Percentiles rank a stretch among this genome's conserved stretches.
phyloP scores from a whole-genome alignment of 2,113 vertebrate species.

The Aix galericulata region DNA sequence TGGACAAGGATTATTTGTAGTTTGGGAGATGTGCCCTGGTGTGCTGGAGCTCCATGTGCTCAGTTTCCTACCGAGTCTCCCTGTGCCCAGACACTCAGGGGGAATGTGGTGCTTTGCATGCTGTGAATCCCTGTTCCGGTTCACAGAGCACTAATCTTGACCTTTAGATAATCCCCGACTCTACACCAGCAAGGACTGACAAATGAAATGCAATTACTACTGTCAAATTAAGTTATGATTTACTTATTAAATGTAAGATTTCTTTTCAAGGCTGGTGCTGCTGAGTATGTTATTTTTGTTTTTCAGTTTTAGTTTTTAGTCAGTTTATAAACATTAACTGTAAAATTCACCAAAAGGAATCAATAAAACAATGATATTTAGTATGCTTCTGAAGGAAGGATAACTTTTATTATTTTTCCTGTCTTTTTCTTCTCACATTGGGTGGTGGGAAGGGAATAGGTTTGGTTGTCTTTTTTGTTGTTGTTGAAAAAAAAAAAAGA shows the following conservation, averaged over 20 bases:
- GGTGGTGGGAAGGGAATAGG: background rate
- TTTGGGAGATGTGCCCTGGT: background rate
- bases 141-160: background rate
- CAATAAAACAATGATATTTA: background rate
- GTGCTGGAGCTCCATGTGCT: background rate
- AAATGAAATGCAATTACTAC: background rate
- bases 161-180: background rate
- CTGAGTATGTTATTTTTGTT: background rate
- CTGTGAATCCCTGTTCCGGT: background rate
- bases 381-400: background rate
- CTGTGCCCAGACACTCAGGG: background rate
- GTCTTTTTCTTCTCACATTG: background rate
- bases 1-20: background rate
- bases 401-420: background rate
- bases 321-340: background rate
- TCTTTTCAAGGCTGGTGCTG: background rate
- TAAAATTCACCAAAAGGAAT: background rate
- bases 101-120: background rate
- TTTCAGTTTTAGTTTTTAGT: background rate
- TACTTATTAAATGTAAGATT: background rate
- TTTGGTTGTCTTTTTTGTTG: background rate
- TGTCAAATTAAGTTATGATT: background rate
- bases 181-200: background rate
- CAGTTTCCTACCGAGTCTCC: rapidly evolving
- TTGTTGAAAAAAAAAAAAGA: background rate